phyloP scores from a whole-genome alignment of 2,113 vertebrate genomes.

The Porphyrio hochstetteri region DNA sequence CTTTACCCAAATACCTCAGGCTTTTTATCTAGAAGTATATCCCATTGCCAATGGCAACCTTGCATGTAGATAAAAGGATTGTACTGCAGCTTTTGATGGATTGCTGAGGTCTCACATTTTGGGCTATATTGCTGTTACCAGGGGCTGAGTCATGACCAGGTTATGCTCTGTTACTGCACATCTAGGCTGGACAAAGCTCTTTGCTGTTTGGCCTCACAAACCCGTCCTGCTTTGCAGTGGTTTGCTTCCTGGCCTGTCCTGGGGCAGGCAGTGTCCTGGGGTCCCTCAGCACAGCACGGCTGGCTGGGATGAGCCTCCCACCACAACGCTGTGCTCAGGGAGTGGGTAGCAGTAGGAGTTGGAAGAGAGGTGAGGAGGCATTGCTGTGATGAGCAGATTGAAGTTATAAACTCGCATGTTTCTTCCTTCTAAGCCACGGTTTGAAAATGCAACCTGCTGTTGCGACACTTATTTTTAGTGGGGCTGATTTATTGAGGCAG shows the following conservation, averaged over 20 bases:
- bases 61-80: background rate
- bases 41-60: background rate
- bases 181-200: too few relatives aligned
- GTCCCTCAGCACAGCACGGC: too few relatives aligned
- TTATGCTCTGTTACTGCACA: background rate
- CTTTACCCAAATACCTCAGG: rapidly evolving
- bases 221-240: background rate
- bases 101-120: background rate
- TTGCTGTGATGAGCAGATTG: background rate
- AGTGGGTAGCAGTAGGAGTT: background rate
- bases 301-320: too few relatives aligned
- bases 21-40: background rate
- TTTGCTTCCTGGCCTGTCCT: too few relatives aligned
- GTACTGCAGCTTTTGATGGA: background rate
- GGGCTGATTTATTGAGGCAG: background rate
- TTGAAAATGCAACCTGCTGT: background rate
- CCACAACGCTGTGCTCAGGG: background rate
- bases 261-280: background rate
- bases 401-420: background rate
- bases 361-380: background rate
- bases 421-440: background rate
- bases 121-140: too few relatives aligned
- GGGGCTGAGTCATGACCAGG: background rate
- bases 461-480: background rate
- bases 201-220: too few relatives aligned